These are phyloP conservation scores for Chrysodeixis includens DNA, from an alignment of 2,888 invertebrate species.

Conservation along the genomic window DNA sequence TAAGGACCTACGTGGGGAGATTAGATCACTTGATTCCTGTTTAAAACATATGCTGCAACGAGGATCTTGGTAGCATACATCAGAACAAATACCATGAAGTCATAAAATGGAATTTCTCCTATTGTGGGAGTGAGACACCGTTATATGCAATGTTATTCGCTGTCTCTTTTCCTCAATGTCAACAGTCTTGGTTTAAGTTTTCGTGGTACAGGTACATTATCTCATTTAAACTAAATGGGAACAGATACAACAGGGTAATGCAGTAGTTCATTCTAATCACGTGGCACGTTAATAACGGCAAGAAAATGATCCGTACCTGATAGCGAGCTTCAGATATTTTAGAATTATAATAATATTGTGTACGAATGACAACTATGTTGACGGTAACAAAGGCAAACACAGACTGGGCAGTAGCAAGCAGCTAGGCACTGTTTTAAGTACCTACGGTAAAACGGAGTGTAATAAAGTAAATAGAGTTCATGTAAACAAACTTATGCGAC, in stretches of 20 bases:
- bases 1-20: conserved; percentile 19
- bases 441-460: no score
- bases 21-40: conserved; percentile 35
- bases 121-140: no score
- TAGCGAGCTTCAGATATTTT: background rate
- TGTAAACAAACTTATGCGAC: no score
- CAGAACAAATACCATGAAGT: background rate
- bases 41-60: conserved; percentile 28
- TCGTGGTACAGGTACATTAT: background rate
- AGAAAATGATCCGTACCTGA: conserved; percentile 5
- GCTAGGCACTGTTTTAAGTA: no score
- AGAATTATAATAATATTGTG: background rate
- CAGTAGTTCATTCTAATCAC: conserved; percentile 29
- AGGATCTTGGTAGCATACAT: conserved; percentile 28
- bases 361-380: background rate
- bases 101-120: no score
- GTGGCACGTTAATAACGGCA: conserved; percentile 10
- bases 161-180: no score
- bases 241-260: conserved; percentile 19
- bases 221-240: conserved; percentile 29
- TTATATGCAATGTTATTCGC: no score
- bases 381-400: background rate
- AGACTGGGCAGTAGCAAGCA: no score
- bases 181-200: no score
- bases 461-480: no score